Evolutionary conservation across 2,113 vertebrate genomes (phyloP), one percentile per base, ranked within the genome.

Genomic region (Zeus faber): DNA sequence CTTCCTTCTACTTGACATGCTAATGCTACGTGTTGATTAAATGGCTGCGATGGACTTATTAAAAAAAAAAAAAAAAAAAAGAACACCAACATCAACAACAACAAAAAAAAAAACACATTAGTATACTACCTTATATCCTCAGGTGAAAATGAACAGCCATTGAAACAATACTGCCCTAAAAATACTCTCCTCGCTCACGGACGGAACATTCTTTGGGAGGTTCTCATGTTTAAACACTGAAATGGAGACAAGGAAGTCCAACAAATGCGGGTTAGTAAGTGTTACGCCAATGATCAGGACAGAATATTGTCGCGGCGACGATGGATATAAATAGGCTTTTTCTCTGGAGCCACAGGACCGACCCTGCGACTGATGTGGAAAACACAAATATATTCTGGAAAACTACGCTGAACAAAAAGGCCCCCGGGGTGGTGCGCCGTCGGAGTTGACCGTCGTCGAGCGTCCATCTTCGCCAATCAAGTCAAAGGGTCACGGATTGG

Each of bases 401-500:
- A 18, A 49, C 54, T 67, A 51, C 18, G 50, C 22, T 61, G 50
- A 53, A 10, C 7, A 14, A 50, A 46, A 58, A 51, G 67, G 41
- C 61, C 25, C 50, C 47, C 58, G 18, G 41, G 49, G 49, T 14
- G 9, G 29, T 35, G 51, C 26, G 21, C 26, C 35, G 41, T 46
- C 40, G 24, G 25, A 6, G 2, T 43, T 26, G 6, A 24, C 50
- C 47, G 20, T 62, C 31, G 29, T 25, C 43, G 54, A 54, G 25
- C 13, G 49, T 49, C 24, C 43, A 18, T 62, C 49, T 65, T 68
- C 62, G 50, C 46, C 40, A 60, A 50, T 47, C 52, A 55, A 7
- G 61, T 45, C 43, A 61, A n/a, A 74, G 62, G 66, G 63, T 75
- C 74, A 62, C 64, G 58, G 72, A 61, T 47, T 55, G 80, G 58